Base-by-base conservation (phyloP, 2,888 invertebrate genomes). In the Abscondita cerata region DNA sequence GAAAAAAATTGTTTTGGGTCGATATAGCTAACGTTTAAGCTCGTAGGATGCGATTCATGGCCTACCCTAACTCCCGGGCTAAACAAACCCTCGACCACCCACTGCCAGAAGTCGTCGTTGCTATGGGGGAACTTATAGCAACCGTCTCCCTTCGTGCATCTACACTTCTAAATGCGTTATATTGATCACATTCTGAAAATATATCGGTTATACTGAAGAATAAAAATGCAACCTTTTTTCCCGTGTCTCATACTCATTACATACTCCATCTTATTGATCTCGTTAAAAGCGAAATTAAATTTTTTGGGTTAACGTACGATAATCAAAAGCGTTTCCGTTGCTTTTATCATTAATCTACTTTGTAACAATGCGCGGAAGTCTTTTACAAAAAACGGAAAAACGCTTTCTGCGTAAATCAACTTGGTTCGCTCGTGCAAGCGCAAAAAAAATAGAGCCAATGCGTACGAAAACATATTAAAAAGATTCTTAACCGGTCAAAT, bases 1-100 rank as follows among this genome's bases (percentile, higher is more conserved):
- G 25, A 6, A 25, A 25, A 25, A 25, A 56, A 47, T 44, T 33
- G 40, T 52, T 25, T 53, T 50, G 53, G 72, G 73, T 73, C 73
- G 72, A 74, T 73, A 71, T 68, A 73, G 73, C 73, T 64, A 57
- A 59, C 67, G 67, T 70, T 70, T 69, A 67, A 68, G 63, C 61
- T 67, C 71, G 73, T 70, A 73, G 70, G 71, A 70, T 70, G 68
- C 68, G 70, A 70, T 69, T 71, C 73, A 73, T 76, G 73, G 68
- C 75, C 75, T 76, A 73, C 73, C 74, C 73, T 73, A 76, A 76
- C 73, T 72, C 74, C 73, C 74, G 73, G 75, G 73, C 75, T 70
- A 75, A 75, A 76, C 74, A 74, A 75, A 76, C 73, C 74, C 74
- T 67, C 64, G 58, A 56, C 60, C 63, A 65, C 66, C 65, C 63